A percentile compares a stretch with the other conserved stretches of the same genome.
These are phyloP conservation scores for Autographa pulchrina DNA, from an alignment of 2,888 invertebrate genomes.

Conservation along the genomic window DNA sequence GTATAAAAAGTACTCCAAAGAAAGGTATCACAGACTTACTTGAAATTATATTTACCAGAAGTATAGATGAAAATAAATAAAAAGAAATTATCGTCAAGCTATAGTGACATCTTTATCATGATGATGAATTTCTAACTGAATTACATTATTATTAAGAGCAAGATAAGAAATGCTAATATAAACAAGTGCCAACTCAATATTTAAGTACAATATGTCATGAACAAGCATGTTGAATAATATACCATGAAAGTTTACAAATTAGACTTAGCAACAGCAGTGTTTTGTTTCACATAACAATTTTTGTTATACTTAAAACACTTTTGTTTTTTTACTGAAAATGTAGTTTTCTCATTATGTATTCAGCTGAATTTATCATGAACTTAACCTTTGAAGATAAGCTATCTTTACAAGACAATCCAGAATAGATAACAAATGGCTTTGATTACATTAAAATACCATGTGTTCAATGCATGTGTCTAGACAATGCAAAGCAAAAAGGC, in stretches of 20 bases:
- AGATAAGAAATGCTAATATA: slow-evolving; percentile 4
- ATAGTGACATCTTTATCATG: too few relatives aligned
- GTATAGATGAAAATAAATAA: too few relatives aligned
- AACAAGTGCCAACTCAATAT: not conserved
- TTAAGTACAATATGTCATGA: too few relatives aligned
- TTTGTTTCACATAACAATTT: slow-evolving; percentile 2
- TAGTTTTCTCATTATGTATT: not conserved
- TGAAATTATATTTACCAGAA: too few relatives aligned
- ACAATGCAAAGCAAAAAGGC: not conserved
- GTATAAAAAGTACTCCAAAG: not conserved
- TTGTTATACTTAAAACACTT: slow-evolving; percentile 1
- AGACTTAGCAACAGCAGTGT: slow-evolving; percentile 1
- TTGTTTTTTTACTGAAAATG: not conserved
- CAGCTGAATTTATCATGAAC: slow-evolving; percentile 45
- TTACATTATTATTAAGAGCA: not conserved
- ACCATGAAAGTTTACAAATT: slow-evolving; percentile 4
- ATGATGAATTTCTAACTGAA: not conserved
- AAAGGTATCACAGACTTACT: too few relatives aligned
- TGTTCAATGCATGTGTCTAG: not conserved
- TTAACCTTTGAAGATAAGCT: slow-evolving; percentile 46
- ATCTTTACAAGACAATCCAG: slow-evolving; percentile 22
- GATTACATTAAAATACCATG: slow-evolving; percentile 43
- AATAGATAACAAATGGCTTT: slow-evolving; percentile 42
- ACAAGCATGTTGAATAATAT: slow-evolving; percentile 4
- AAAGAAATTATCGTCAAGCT: too few relatives aligned